Percentiles rank a stretch among this genome's conserved stretches.
These are phyloP conservation scores for Drosophila barbarae DNA, from an alignment of 2,888 invertebrate genomes.

Conservation along the genomic window DNA sequence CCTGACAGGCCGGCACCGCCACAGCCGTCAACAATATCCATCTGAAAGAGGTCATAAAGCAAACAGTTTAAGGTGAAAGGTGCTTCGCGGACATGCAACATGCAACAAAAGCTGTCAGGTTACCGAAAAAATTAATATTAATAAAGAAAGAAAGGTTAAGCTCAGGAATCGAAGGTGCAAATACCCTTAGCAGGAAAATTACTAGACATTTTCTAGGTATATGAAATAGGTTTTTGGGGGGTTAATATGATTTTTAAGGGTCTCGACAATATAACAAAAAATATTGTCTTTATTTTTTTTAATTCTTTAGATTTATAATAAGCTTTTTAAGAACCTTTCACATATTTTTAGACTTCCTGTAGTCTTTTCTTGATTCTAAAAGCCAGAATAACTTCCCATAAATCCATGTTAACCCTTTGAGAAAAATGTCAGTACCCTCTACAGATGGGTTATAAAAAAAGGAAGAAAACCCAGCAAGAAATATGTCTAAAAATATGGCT, in stretches of 20 bases:
- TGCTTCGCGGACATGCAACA: conserved; percentile 49
- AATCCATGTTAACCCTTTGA: neutral
- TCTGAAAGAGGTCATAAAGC: conserved; percentile 71
- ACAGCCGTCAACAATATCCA: conserved; percentile 35
- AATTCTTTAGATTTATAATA: too few relatives aligned
- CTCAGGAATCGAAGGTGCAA: conserved; percentile 26
- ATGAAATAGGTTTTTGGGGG: neutral
- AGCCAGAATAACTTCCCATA: neutral
- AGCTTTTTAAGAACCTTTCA: too few relatives aligned
- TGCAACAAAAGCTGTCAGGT: conserved; percentile 10
- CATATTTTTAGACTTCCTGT: too few relatives aligned
- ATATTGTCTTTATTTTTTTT: neutral
- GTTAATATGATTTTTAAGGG: neutral
- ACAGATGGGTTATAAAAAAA: conserved; percentile 18
- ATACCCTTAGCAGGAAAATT: conserved; percentile 34
- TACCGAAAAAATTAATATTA: conserved; percentile 3
- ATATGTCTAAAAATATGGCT: conserved; percentile 60
- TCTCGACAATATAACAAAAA: neutral
- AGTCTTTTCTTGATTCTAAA: neutral
- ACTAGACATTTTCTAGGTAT: neutral
- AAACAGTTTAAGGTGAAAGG: conserved; percentile 73
- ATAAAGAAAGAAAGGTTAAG: conserved; percentile 1
- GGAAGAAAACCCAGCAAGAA: conserved; percentile 25
- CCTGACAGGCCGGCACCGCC: conserved; percentile 33
- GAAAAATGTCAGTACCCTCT: conserved; percentile 2